A percentile compares a stretch with the other conserved stretches of the same genome.
phyloP scores from a whole-genome alignment of 2,113 vertebrate species.

The Martes martes region DNA sequence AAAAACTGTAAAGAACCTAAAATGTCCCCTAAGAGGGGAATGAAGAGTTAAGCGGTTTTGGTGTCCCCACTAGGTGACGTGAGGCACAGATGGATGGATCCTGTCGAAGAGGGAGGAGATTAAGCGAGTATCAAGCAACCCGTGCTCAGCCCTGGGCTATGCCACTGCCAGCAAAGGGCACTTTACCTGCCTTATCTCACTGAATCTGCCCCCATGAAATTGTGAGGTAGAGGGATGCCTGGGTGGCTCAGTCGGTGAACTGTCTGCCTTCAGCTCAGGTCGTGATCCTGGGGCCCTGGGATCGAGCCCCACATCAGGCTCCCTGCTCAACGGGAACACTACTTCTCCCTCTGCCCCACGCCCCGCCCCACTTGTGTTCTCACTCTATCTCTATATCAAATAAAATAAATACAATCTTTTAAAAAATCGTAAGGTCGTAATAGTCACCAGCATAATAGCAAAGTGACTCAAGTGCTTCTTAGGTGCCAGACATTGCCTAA shows the following conservation, averaged over 20 bases:
- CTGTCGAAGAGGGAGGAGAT: neutral
- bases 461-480: neutral
- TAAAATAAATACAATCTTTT: neutral
- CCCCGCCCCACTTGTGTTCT: neutral
- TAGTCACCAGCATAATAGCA: neutral
- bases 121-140: rapidly evolving
- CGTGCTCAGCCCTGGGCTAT: neutral
- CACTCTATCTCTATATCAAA: neutral
- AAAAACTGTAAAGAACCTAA: neutral
- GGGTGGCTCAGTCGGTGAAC: neutral
- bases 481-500: neutral
- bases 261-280: neutral
- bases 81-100: no score
- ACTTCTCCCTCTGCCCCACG: neutral
- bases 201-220: neutral
- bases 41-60: neutral
- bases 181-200: rapidly evolving
- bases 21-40: neutral
- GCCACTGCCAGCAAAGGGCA: neutral
- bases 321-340: neutral
- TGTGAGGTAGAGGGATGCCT: neutral
- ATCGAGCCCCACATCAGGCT: neutral
- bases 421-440: neutral
- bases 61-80: rapidly evolving
- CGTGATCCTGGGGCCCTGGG: neutral